Evolutionary conservation across 2,797 vertebrate genomes (phyloP), one percentile per base, ranked within the genome.

Genomic region (Acanthurus lineatus): DNA sequence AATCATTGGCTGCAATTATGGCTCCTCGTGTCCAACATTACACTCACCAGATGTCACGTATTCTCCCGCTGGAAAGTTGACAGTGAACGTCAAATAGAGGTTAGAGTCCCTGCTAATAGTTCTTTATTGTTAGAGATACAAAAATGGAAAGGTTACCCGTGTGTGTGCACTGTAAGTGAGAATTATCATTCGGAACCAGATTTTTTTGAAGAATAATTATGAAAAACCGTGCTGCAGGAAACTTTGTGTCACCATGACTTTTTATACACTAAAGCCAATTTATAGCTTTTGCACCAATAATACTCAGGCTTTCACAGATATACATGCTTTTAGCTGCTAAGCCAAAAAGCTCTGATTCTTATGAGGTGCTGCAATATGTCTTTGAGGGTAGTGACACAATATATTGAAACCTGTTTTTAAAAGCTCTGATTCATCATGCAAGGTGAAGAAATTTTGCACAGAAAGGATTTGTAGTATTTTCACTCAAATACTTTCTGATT

Each of bases 1-100:
- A 82, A 85, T 90, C 72, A 65, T 80, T 78, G 77, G 40, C 72
- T 89, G 80, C 77, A 78, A 77, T 91, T 86, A 89, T 68, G 71
- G 77, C 51, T 78, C 28, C 25, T 86, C 67, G 86, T 88, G 83
- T 87, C 69, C 73, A 83, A 82, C 81, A 86, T 85, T 85, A 76
- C 76, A 83, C 59, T 79, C 84, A 64, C 66, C 71, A 87, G 68
- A 90, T 83, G 76, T 65, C 68, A 78, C 48, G 38, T 19, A 52
- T n/a, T 68, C 60, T 52, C 3, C 0, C 63, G 42, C 68, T 69
- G 48, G 42, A 71, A 76, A 66, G 69, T 79, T 82, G 56, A 79
- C 51, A 47, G n/a, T 38, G 42, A 63, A 69, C 16, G 16, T 67
- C 65, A 74, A 47, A 64, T 66, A 61, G 49, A 40, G 25, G 16